Base-by-base conservation (phyloP, 2,113 vertebrate genomes). In the Triplophysa siluroides region DNA sequence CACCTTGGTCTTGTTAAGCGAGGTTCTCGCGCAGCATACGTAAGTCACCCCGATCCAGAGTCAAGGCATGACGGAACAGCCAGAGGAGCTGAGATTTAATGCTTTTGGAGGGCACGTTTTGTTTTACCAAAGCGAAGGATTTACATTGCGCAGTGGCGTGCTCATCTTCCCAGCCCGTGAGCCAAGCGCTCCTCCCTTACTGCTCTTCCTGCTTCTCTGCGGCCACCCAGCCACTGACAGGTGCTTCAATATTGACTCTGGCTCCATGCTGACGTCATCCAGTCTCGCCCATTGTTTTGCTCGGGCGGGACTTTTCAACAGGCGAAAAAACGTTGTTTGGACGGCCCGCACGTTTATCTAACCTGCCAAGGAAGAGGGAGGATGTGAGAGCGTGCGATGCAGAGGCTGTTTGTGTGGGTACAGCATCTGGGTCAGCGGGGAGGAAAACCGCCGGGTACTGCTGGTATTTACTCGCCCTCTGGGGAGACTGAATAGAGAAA, bases 211-310 rank as follows among this genome's bases (percentile, higher is more conserved):
- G 19, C 23, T 82, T 75, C 11, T 81, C 66, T 43, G 16, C 19
- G 68, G 86, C 86, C 80, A 78, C 86, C 83, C 54, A 29, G 47
- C 33, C 70, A 52, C 47, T 56, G 23, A 78, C 90, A 91, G 91
- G 87, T 91, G 90, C 89, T 89, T 85, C 86, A 91, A 88, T 90
- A 89, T 91, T 91, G 89, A 85, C 88, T 82, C 43, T 68, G 66
- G 47, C 43, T 83, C 77, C 83, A 10, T 67, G 63, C 78, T 86
- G 54, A 86, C 88, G 84, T 89, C 86, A 84, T 11, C 23, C n/a
- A 64, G 29, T 10, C 45, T 26, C 62, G 14, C 24, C 47, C 58
- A 82, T 83, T 89, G 85, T 91, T 90, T 52, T 81, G 74, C 43
- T 29, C 61, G 38, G 21, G 43, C 61, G 50, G 26, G 62, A 72